These are phyloP conservation scores for Sceloporus tristichus DNA, from an alignment of 2,113 vertebrate species.

Conservation along the genomic window DNA sequence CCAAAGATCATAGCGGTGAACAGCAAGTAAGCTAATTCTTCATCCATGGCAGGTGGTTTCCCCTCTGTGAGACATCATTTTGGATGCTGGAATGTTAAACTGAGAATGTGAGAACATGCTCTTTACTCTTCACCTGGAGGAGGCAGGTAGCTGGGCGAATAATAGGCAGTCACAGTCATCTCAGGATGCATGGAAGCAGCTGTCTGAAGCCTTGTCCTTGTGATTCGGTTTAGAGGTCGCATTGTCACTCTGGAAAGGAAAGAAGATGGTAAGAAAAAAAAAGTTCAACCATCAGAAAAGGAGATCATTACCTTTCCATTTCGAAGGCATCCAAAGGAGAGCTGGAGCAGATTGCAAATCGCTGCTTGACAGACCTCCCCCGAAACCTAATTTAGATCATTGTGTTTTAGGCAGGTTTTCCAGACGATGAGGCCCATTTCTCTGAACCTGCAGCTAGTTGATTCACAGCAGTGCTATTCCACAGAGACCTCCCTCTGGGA, in stretches of 20 bases:
- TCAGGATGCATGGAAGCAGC: not conserved
- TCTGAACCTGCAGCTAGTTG: too few species aligned
- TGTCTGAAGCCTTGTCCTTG: not conserved
- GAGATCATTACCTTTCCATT: not conserved
- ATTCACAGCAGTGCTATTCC: too few species aligned
- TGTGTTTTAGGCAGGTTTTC: too few species aligned
- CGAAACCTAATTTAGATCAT: too few species aligned
- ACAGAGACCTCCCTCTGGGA: too few species aligned
- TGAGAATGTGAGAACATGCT: not conserved
- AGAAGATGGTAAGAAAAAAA: not conserved
- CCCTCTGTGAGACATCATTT: not conserved
- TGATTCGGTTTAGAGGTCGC: not conserved
- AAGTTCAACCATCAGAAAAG: not conserved
- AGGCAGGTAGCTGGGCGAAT: not conserved
- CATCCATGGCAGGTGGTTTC: not conserved
- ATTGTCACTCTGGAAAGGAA: conserved; percentile 2
- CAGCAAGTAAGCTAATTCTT: too few species aligned
- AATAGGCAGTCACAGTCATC: not conserved
- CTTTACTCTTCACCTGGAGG: not conserved
- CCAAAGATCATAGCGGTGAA: too few species aligned
- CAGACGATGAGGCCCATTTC: too few species aligned
- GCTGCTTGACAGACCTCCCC: not conserved
- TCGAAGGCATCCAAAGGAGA: not conserved
- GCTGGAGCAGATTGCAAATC: not conserved
- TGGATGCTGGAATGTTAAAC: not conserved